Base-by-base conservation (phyloP, 92 coral and sea anemone genomes). In the Epizoanthus stellaris region DNA sequence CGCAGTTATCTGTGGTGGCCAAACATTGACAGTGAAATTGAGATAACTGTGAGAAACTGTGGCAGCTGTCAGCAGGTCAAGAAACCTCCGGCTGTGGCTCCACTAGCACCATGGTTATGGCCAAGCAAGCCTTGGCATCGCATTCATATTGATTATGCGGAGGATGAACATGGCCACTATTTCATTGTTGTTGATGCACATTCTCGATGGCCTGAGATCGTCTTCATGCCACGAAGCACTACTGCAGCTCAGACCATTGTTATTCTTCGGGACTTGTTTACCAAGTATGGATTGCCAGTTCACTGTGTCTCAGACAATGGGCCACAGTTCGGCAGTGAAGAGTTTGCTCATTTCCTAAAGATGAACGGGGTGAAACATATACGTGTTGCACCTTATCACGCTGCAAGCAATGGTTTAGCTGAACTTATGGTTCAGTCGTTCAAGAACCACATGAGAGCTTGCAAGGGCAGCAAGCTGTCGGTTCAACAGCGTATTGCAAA, bases 381-480 rank as follows among this genome's bases (percentile, higher is more conserved):
- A 3, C 38, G 77, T 8, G 60, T 47, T n/a, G 58, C 77, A 16
- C 10, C 58, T 38, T 72, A 47, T 72, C 77, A 72, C 13, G 34
- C 60, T 20, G 76, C 76, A 70, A 40, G 30, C 40, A 70, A 70
- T 70, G 76, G 58, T 30, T 30, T 30, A 30, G 36, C 36, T 38
- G 90, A 73, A 25, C 81, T 82, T 6, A 87, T 87, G 76, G 87
- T 73, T 25, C 90, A 87, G 34, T 70, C 86, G 20, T 81, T 87
- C 82, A 63, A 87, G 82, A 72, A 60, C 34, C 68, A 64, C 56
- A 23, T 38, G 43, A 70, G 39, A 30, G 56, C 56, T 3, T 7
- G 80, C 57, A 71, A 61, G 69, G 39, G 80, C 60, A 73, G 85
- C 11, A 43, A 30, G 36, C 36, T 68, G 42, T 34, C 73, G 9